Base-by-base conservation (phyloP, 1,140 invertebrate species). In the Arctopsyche grandis region DNA sequence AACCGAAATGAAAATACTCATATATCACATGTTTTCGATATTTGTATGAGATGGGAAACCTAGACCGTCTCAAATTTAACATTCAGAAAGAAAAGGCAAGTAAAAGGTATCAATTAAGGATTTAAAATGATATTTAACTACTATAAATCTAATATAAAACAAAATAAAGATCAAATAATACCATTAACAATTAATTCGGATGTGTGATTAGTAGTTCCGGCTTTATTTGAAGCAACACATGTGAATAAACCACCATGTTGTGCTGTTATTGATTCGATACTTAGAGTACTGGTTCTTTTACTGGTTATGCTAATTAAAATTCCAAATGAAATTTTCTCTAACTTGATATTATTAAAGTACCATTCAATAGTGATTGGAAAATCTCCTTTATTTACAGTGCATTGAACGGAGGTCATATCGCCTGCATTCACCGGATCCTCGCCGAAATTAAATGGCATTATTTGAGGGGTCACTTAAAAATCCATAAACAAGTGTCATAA, bases 331-430 rank as follows among this genome's bases (percentile, higher is more conserved):
- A 52, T 58, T 7, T 60, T 58, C 19, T 60, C 19, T 21, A 76
- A 74, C 22, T 48, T 75, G 9, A 88, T 87, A 79, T 87, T 87
- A 82, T 92, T 90, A 78, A 91, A 86, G 48, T 87, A 86, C 93
- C 93, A 94, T 5, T 88, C 89, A 52, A 95, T 93, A 79, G 90
- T 90, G 44, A 96, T 88, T 0, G 94, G 94, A 75, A 91, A 87
- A 84, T 95, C 94, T 5, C 94, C 94, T 84, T 94, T 93, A 74
- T 91, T 90, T 48, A 94, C 91, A 73, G 90, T 91, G 85, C 93
- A 94, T 56, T 90, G 88, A 66, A 89, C 86, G 24, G 89, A 89
- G 26, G 89, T 89, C 46, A 88, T 89, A 46, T 91, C 90, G 21
- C 90, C 90, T 44, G 89, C 87, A 84, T 91, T 91, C 44, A 90